phyloP scores from a whole-genome alignment of 2,113 vertebrate species.

The Monopterus albus region DNA sequence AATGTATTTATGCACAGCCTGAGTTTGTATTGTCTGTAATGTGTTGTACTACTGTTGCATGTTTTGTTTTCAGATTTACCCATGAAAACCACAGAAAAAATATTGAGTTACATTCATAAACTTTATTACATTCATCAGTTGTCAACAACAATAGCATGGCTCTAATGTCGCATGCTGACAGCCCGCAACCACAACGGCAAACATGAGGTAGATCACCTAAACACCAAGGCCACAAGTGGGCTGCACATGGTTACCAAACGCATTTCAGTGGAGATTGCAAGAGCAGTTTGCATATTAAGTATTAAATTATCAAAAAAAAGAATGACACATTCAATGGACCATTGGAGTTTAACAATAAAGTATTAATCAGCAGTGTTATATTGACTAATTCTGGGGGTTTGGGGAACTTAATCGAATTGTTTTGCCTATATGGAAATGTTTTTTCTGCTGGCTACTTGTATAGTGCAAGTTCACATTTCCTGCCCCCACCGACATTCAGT shows the following conservation, averaged over 20 bases:
- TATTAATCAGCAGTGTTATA: conserved; percentile 40
- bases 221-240: conserved; percentile 83
- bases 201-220: conserved; percentile 95
- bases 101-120: background rate
- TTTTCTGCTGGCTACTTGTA: conserved; percentile 65
- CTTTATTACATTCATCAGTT: conserved; percentile 83
- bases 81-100: background rate
- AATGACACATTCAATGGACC: conserved; percentile 72
- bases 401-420: conserved; percentile 5
- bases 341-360: conserved; percentile 34
- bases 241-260: conserved; percentile 74
- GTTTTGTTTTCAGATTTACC: background rate
- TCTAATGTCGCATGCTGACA: conserved; percentile 74
- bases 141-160: conserved; percentile 71
- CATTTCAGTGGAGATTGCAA: conserved; percentile 86
- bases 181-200: conserved; percentile 73
- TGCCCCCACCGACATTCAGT: conserved; percentile 60
- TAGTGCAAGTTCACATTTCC: conserved; percentile 80
- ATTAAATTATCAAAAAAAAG: conserved; percentile 73
- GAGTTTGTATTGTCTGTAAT: background rate
- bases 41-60: background rate
- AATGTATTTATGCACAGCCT: background rate
- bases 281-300: conserved; percentile 89
- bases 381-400: conserved; percentile 31
- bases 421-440: conserved; percentile 37